Conservation (phyloP, 2,888 invertebrate genomes). For the Mimumesa dahlbomi region DNA sequence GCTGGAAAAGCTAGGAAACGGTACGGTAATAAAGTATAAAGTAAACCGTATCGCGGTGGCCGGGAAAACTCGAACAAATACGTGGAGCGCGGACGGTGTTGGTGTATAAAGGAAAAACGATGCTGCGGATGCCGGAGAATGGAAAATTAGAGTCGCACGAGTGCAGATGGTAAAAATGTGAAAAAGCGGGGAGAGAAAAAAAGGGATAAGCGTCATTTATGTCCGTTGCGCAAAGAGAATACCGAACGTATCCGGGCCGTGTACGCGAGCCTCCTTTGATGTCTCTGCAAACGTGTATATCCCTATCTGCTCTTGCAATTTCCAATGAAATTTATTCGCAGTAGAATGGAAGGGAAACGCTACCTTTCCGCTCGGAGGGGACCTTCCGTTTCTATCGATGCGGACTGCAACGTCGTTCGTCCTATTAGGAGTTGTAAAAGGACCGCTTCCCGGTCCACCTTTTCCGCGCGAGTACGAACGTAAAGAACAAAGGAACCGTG, state of each 20-base stretch:
- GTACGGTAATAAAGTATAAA: conserved; percentile 16
- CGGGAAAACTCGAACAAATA: not conserved
- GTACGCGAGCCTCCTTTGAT: conserved; percentile 25
- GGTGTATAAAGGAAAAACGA: not conserved
- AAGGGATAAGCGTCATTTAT: conserved; percentile 43
- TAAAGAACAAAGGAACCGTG: too few relatives aligned
- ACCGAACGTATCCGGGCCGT: conserved; percentile 29
- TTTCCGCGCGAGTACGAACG: too few relatives aligned
- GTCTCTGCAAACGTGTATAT: conserved; percentile 10
- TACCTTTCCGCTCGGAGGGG: too few relatives aligned
- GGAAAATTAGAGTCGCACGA: conserved; percentile 18
- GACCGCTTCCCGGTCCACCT: too few relatives aligned
- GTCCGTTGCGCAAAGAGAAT: conserved; percentile 41
- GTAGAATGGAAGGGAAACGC: conserved; percentile 19
- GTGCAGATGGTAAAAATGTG: not conserved
- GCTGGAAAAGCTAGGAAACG: conserved; percentile 1
- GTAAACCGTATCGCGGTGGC: conserved; percentile 16
- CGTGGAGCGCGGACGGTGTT: conserved; percentile 1
- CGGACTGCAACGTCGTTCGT: too few relatives aligned
- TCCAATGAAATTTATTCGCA: conserved; percentile 38
- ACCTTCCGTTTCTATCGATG: too few relatives aligned
- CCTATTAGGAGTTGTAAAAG: too few relatives aligned
- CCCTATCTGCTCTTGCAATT: conserved; percentile 26
- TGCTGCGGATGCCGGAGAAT: not conserved
- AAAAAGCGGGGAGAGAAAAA: not conserved